Base-by-base conservation (phyloP, 1,140 invertebrate genomes). In the Octopus bimaculoides region DNA sequence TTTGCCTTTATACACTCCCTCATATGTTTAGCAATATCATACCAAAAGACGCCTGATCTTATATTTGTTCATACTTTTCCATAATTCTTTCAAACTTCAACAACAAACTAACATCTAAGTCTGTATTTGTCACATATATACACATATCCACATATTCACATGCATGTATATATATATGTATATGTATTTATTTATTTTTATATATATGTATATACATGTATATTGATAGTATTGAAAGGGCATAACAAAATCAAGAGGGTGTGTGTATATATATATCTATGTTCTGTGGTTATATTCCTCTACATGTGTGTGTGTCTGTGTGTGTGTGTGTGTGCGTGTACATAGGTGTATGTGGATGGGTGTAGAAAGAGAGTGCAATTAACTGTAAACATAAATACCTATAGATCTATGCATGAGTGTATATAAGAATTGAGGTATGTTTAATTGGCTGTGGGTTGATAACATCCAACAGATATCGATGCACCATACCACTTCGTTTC, bases 271-370 rank as follows among this genome's bases (percentile, higher is more conserved):
- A 14, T 61, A 61, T 61, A 61, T 61, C 9, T 61, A 61, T 61
- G 9, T 9, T 61, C 9, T 61, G 17, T 4, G 17, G 9, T 12
- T 61, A 61, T 1, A 61, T 61, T 9, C 17, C 9, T 61, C 9
- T 61, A 4, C 20, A 52, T 78, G 77, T 71, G 55, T 61, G 61
- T 52, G 77, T 78, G 77, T 78, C 54, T 78, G 61, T 78, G 56
- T 69, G 41, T 78, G 77, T 78, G 9, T 78, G 77, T 78, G 56
- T 78, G 77, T 66, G 55, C 66, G 56, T 78, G 6, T 66, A 26
- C 17, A 61, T 61, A 61, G 56, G 56, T 78, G 0, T 78, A 1
- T 78, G 56, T 78, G 41, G 17, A 7, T 78, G 77, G 12, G 5
- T 56, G 5, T 61, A 41, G 26, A 41, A 41, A 41, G 26, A 41